phyloP scores from a whole-genome alignment of 2,113 vertebrate genomes.

The Salvelinus fontinalis region DNA sequence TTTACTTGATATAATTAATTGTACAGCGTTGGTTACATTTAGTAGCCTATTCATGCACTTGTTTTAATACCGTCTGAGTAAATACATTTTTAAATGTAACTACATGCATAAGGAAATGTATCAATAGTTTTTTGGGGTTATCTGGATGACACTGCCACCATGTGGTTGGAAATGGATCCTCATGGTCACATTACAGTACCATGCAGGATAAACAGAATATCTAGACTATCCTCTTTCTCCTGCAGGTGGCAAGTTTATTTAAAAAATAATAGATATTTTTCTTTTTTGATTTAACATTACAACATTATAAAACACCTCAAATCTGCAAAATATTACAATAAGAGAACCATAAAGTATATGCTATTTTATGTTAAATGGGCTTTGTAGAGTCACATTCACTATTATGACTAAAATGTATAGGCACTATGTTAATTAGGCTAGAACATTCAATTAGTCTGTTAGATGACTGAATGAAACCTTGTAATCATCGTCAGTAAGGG shows the following conservation, averaged over 20 bases:
- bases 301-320: slow-evolving; percentile 54
- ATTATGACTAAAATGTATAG: too few species aligned
- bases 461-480: slow-evolving; percentile 54
- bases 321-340: slow-evolving; percentile 55
- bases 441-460: slow-evolving; percentile 49
- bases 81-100: too few species aligned
- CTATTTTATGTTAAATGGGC: slow-evolving; percentile 38
- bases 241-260: slow-evolving; percentile 60
- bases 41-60: too few species aligned
- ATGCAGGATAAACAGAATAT: neutral
- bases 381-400: slow-evolving; percentile 3
- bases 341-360: slow-evolving; percentile 15
- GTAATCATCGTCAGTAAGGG: slow-evolving; percentile 48
- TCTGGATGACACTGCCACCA: slow-evolving; percentile 39
- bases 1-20: neutral
- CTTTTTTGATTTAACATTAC: slow-evolving; percentile 50
- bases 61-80: neutral
- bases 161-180: slow-evolving; percentile 27
- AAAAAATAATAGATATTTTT: too few species aligned
- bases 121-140: neutral
- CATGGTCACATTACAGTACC: neutral
- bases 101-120: neutral
- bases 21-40: neutral
- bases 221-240: slow-evolving; percentile 27
- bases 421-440: neutral